These are phyloP conservation scores for Varanus komodoensis DNA, from an alignment of 2,113 vertebrate genomes.

Conservation along the genomic window DNA sequence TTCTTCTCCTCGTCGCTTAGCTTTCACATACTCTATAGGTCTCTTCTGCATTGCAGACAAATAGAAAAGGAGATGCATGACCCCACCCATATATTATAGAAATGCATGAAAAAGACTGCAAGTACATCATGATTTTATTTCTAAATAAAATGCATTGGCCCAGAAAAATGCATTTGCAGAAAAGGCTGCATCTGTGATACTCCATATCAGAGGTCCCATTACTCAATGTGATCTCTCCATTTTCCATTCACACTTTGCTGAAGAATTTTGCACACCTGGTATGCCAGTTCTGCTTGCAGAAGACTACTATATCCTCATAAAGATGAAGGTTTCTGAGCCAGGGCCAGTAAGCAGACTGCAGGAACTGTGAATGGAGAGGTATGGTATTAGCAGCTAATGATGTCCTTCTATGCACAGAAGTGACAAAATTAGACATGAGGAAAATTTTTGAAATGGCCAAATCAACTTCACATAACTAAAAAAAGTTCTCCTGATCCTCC, in stretches of 20 bases:
- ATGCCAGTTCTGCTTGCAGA: neutral
- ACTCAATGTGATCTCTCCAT: neutral
- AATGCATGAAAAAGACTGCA: no score
- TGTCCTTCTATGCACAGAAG: fast-evolving
- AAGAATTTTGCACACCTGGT: neutral
- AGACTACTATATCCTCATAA: neutral
- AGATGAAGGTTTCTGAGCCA: neutral
- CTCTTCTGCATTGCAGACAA: no score
- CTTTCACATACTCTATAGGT: no score
- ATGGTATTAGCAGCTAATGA: neutral
- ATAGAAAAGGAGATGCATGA: no score
- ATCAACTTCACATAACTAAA: neutral
- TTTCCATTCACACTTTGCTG: neutral
- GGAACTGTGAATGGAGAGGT: neutral
- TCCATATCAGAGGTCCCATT: neutral
- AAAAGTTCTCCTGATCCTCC: no score
- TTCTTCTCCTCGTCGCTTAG: no score
- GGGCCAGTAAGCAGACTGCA: neutral
- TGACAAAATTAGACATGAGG: neutral
- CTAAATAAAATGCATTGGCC: no score
- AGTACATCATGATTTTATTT: no score
- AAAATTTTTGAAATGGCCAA: neutral
- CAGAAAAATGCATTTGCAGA: neutral
- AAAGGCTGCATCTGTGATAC: no score
- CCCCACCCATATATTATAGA: no score